phyloP scores from a whole-genome alignment of 2,888 invertebrate species.

The Synanthedon formicaeformis region DNA sequence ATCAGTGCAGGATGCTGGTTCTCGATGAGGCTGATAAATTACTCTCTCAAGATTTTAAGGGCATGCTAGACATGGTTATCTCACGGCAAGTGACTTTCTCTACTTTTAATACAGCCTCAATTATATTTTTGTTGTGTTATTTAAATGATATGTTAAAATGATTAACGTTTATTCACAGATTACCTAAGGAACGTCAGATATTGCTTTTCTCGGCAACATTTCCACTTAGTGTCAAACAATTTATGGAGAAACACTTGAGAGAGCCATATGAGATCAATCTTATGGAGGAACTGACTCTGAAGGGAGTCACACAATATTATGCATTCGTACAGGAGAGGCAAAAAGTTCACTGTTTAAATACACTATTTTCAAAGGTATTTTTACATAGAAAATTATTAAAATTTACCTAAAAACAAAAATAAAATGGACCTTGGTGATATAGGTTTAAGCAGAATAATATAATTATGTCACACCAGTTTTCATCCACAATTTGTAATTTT shows the following conservation, averaged over 20 bases:
- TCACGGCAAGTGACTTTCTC: slow-evolving; percentile 33
- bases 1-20: slow-evolving; percentile 95
- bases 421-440: too few relatives aligned
- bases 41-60: slow-evolving; percentile 98
- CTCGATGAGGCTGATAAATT: slow-evolving; percentile 99
- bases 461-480: too few relatives aligned
- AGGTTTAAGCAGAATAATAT: too few relatives aligned
- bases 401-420: too few relatives aligned
- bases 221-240: slow-evolving; percentile 97
- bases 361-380: slow-evolving; percentile 94
- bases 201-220: slow-evolving; percentile 99
- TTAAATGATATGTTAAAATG: neutral
- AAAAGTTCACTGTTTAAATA: slow-evolving; percentile 99
- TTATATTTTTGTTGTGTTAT: neutral
- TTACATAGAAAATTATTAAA: too few relatives aligned
- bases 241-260: slow-evolving; percentile 97
- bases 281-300: slow-evolving; percentile 99
- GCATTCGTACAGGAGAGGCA: slow-evolving; percentile 99
- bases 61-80: slow-evolving; percentile 98
- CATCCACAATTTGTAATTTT: too few relatives aligned
- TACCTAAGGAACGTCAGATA: slow-evolving; percentile 97
- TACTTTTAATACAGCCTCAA: neutral
- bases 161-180: slow-evolving; percentile 53
- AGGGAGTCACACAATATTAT: slow-evolving; percentile 99
- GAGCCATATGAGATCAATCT: slow-evolving; percentile 99